These are phyloP conservation scores for Phoeniculus purpureus DNA, from an alignment of 2,797 vertebrate genomes.

Conservation along the genomic window DNA sequence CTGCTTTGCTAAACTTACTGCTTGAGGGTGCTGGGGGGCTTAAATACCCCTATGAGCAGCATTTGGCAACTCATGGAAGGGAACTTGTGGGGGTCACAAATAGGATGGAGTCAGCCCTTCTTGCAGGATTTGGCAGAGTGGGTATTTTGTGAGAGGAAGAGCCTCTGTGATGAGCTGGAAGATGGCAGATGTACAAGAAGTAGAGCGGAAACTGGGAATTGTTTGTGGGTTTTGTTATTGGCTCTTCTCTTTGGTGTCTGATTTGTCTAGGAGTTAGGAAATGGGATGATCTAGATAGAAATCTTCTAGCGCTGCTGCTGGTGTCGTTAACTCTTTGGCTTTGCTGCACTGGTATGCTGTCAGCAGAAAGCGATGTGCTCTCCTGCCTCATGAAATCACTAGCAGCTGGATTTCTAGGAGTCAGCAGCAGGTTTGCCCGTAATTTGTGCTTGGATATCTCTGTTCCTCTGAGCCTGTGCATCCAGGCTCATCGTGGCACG, in stretches of 20 bases:
- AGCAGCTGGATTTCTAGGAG: slow-evolving; percentile 28
- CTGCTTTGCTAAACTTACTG: slow-evolving; percentile 9
- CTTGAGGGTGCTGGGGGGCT: neutral
- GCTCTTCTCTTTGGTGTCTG: slow-evolving; percentile 32
- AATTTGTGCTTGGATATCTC: neutral
- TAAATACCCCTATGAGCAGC: slow-evolving; percentile 7
- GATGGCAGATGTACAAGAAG: slow-evolving; percentile 68
- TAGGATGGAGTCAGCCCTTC: slow-evolving; percentile 30
- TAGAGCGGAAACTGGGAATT: slow-evolving; percentile 32
- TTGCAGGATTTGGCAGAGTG: slow-evolving; percentile 45
- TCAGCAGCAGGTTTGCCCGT: neutral
- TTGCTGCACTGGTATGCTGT: neutral
- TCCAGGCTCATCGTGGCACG: neutral
- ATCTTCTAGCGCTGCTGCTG: neutral
- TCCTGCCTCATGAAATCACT: neutral
- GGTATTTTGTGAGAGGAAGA: slow-evolving; percentile 56
- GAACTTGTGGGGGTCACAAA: neutral
- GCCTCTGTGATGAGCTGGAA: slow-evolving; percentile 67
- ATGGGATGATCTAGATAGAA: neutral
- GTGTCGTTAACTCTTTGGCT: slow-evolving; percentile 18
- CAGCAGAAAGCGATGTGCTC: neutral
- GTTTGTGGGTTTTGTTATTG: slow-evolving; percentile 24
- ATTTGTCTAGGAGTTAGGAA: slow-evolving; percentile 39
- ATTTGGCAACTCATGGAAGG: slow-evolving; percentile 15
- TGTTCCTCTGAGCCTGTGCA: neutral